Percentiles rank a stretch among this genome's conserved stretches.
phyloP scores from a whole-genome alignment of 2,113 vertebrate genomes.

The Daphoenositta chrysoptera region DNA sequence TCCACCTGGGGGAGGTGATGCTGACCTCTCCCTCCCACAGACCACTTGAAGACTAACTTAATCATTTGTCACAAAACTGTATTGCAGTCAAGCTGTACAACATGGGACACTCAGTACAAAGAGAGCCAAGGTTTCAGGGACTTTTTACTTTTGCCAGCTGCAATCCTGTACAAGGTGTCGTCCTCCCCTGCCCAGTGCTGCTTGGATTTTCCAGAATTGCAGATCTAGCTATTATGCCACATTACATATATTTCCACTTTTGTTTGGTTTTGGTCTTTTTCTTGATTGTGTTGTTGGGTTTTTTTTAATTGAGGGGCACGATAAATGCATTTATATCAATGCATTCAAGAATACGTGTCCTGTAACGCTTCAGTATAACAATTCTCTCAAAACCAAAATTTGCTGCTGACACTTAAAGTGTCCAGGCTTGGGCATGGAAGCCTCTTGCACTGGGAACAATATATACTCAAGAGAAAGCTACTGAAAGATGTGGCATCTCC shows the following conservation, averaged over 20 bases:
- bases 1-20: background rate
- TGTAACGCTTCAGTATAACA: fast-evolving
- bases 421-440: background rate
- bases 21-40: background rate
- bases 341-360: background rate
- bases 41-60: background rate
- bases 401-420: background rate
- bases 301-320: background rate
- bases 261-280: background rate
- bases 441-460: background rate
- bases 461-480: background rate
- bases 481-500: background rate
- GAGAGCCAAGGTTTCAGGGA: background rate
- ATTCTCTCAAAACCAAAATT: background rate
- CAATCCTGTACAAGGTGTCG: background rate
- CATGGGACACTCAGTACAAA: background rate
- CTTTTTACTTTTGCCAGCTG: background rate
- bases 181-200: background rate
- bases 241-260: background rate
- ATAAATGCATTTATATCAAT: background rate
- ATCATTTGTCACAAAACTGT: background rate
- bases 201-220: background rate
- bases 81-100: background rate
- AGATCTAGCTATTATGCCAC: background rate
- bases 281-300: background rate